Conservation (phyloP, 2,888 invertebrate species). For the Kryphioiulus occultus region DNA sequence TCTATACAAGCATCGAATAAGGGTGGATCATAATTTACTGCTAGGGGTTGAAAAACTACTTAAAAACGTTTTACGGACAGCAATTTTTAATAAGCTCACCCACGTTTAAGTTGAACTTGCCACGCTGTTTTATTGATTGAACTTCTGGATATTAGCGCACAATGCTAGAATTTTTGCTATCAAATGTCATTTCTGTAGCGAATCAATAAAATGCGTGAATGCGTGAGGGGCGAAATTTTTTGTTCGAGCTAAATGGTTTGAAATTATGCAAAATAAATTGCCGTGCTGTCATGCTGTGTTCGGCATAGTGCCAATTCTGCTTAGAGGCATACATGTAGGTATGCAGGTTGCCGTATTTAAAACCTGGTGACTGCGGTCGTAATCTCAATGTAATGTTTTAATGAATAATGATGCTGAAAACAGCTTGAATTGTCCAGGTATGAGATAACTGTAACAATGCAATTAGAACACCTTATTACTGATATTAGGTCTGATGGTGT, state of each 20-base stretch:
- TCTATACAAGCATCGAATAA: neutral
- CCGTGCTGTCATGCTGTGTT: neutral
- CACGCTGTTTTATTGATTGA: constrained; percentile 11
- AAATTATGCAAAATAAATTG: constrained; percentile 22
- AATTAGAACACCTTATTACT: too few species aligned
- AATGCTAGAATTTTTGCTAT: neutral
- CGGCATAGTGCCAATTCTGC: neutral
- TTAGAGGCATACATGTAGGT: too few species aligned
- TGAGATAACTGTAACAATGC: too few species aligned
- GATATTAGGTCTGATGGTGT: neutral
- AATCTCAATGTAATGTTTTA: neutral
- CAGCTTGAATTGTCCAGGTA: neutral
- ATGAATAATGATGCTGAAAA: neutral
- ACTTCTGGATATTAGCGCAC: neutral
- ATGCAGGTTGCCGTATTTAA: neutral
- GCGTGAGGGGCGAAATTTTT: neutral
- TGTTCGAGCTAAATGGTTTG: neutral
- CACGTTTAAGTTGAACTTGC: neutral
- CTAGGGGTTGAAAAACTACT: neutral
- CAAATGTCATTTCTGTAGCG: neutral
- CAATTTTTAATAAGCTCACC: neutral
- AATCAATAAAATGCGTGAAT: neutral
- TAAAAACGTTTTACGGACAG: neutral
- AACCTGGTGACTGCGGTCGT: neutral
- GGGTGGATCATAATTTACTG: neutral